phyloP scores from a whole-genome alignment of 2,888 invertebrate genomes.

The Apotomis capreana region DNA sequence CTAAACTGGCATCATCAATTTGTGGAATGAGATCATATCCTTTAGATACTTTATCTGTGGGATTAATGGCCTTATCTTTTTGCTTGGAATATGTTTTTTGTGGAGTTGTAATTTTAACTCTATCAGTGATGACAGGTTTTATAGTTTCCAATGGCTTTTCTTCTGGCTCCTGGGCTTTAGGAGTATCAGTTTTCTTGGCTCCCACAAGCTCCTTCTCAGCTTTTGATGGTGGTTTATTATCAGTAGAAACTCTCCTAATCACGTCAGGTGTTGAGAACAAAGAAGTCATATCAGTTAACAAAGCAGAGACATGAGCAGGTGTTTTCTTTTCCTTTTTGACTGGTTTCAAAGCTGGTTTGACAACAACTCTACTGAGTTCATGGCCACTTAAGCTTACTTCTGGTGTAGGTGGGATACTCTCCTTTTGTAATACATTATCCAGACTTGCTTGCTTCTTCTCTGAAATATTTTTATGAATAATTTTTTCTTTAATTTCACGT shows the following conservation, averaged over 20 bases:
- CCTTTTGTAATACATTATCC: slow-evolving; percentile 54
- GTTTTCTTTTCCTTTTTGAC: slow-evolving; percentile 83
- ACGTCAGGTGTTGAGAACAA: slow-evolving; percentile 91
- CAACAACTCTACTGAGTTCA: slow-evolving; percentile 68
- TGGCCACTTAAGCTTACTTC: slow-evolving; percentile 54
- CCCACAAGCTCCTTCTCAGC: slow-evolving; percentile 72
- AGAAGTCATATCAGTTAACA: slow-evolving; percentile 85
- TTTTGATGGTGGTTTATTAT: slow-evolving; percentile 75
- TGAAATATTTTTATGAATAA: slow-evolving; percentile 61
- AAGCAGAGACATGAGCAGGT: slow-evolving; percentile 82
- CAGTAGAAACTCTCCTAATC: slow-evolving; percentile 86
- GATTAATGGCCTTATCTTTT: slow-evolving; percentile 55
- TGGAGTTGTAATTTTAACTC: slow-evolving; percentile 50
- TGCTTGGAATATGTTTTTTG: slow-evolving; percentile 62
- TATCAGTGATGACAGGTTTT: slow-evolving; percentile 52
- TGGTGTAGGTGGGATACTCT: slow-evolving; percentile 58
- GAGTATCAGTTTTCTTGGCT: slow-evolving; percentile 53
- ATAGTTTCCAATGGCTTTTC: slow-evolving; percentile 46
- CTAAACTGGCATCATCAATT: slow-evolving; percentile 77
- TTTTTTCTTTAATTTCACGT: slow-evolving; percentile 70
- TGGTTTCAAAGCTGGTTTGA: slow-evolving; percentile 72
- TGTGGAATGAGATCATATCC: slow-evolving; percentile 74
- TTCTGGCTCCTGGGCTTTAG: slow-evolving; percentile 51
- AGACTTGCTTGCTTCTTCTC: slow-evolving; percentile 61
- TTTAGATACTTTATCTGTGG: slow-evolving; percentile 63